Conservation (phyloP, 2,113 vertebrate genomes). For the Artemisiospiza belli region DNA sequence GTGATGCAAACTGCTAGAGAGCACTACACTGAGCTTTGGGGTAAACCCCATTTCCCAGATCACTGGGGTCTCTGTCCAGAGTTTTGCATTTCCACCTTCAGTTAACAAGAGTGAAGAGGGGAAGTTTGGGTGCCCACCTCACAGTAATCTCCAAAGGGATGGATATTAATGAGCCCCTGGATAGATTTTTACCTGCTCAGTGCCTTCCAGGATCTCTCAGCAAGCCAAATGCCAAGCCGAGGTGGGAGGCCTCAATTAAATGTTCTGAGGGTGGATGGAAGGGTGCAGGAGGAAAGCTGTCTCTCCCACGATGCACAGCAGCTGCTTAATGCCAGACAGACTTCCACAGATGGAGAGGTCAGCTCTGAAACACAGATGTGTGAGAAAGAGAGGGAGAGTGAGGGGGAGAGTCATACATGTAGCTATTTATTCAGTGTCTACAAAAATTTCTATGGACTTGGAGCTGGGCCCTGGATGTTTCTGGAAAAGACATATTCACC, state of each 20-base stretch:
- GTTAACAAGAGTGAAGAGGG: not conserved
- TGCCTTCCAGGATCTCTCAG: not conserved
- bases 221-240: not conserved
- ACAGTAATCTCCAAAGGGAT: not conserved
- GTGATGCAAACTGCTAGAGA: not conserved
- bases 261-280: not conserved
- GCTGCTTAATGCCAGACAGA: not conserved
- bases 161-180: not conserved
- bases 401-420: not conserved
- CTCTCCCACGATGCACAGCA: not conserved
- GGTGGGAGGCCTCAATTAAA: not conserved
- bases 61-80: not conserved
- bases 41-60: not conserved
- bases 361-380: not conserved
- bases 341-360: slow-evolving; percentile 11
- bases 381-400: not conserved
- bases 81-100: not conserved
- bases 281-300: not conserved
- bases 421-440: not conserved
- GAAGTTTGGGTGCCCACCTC: not conserved
- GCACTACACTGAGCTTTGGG: fast-evolving
- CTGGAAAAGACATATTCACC: not conserved
- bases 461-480: not conserved
- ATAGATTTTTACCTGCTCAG: not conserved
- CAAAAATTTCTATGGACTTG: not conserved